Evolutionary conservation across 2,113 vertebrate genomes (phyloP), one percentile per base, ranked within the genome.

Genomic region (Bambusicola thoracicus): DNA sequence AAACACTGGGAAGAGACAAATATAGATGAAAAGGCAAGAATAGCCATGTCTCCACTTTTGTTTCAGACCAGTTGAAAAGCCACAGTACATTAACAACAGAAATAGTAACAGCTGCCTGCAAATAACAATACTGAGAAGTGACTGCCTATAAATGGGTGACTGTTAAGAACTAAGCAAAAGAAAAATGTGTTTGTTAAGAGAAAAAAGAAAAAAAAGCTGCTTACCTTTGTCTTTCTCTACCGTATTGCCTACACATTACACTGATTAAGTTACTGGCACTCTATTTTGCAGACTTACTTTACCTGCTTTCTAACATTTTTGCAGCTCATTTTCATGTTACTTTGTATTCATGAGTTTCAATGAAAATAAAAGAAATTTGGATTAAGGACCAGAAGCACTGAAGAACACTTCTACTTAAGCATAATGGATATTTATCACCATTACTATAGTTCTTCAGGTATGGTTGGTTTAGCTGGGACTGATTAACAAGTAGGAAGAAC

Each of bases 81-180:
- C 65, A 92, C 73, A 93, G 48, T n/a, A 84, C 83, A 93, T 65
- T 88, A 88, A 78, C 34, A 94, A 81, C 76, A 81, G 48, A 92
- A 96, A 81, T 48, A 94, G 83, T 61, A 95, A 93, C 61, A 92
- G 86, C 73, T 85, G 41, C 53, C 79, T 75, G 66, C 66, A 67
- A 68, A 80, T 72, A 94, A 94, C 63, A 95, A 69, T 59, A 69
- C 36, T 30, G 75, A 79, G 30, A 19, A 85, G 36, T 32, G 30
- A 78, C 69, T 73, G 51, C 20, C 11, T 77, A 36, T 74, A 92
- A 86, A 81, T 65, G 72, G 30, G 65, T 70, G 59, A 70, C 72
- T 66, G 25, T 62, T 58, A 56, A 59, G 16, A 88, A 90, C 63
- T 93, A 91, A 93, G 27, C 22, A 38, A 62, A 88, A 86, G 32